Evolutionary conservation across 2,113 vertebrate species (phyloP), one percentile per base, ranked within the genome.

Genomic region (Siniperca chuatsi): DNA sequence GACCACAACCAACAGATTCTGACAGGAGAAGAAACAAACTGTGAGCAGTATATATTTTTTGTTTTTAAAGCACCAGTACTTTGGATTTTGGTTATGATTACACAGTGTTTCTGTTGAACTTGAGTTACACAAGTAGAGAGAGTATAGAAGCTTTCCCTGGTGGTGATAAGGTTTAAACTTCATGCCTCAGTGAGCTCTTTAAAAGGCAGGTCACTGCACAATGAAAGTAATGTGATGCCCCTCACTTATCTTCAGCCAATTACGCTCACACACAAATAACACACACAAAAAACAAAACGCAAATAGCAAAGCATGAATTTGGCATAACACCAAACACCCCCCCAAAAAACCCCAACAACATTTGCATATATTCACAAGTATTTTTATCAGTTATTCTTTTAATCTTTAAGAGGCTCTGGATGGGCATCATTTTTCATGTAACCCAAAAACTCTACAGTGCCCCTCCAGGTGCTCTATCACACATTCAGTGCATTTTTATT

Each of bases 1-100:
- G 82, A 92, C 72, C 77, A 93, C 52, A 62, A 94, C 75, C 90
- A 94, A 89, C 78, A 95, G 74, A 66, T 79, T 94, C 95, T 96
- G 89, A 89, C 4, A 23, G 33, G 84, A 83, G 79, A 57, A 84
- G 52, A 86, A 79, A 78, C 1, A 73, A 72, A 79, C 37, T 58
- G 46, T 78, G 37, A 92, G 71, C 18, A 40, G 57, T 79, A 58
- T 6, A 18, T 20, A 65, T 4, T 42, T 44, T 12, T 62, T 46
- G 33, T 29, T 52, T 48, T 8, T 61, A 75, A 64, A 70, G n/a
- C 25, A 82, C 3, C n/a, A 79, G 52, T 44, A 62, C 82, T 79
- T 66, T 48, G 64, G 16, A 23, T 60, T 61, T 54, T 29, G n/a
- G 25, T 75, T 15, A 58, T 66, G 46, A 86, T 64, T 79, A 50